These are phyloP conservation scores for Perodicticus potto DNA, from an alignment of 2,797 vertebrate genomes.

Conservation along the genomic window DNA sequence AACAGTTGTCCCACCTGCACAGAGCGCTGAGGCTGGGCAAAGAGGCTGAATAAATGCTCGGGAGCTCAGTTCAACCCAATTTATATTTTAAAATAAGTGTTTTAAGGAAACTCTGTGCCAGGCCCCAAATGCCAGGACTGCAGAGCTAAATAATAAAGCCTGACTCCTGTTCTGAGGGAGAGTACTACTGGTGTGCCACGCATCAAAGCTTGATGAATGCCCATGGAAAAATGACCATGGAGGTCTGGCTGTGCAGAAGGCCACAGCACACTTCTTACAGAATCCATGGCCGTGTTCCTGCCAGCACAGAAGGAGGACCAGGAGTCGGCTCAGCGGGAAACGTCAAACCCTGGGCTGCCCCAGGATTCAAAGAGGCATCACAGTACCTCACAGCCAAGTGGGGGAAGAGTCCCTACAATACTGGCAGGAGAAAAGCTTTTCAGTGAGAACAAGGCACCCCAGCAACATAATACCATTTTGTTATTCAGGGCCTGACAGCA, in stretches of 20 bases:
- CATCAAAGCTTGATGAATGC: background rate
- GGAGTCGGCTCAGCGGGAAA: background rate
- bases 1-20: background rate
- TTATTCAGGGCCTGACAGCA: slow-evolving; percentile 61
- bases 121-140: background rate
- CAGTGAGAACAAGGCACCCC: background rate
- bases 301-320: background rate
- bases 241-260: background rate
- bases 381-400: background rate
- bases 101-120: background rate
- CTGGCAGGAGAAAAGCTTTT: slow-evolving; percentile 30
- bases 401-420: background rate
- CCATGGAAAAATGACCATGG: background rate
- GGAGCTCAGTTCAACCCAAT: background rate
- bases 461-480: slow-evolving; percentile 12
- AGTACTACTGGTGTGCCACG: background rate
- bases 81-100: background rate
- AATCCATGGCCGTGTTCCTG: background rate
- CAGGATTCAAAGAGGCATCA: slow-evolving; percentile 12
- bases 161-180: background rate
- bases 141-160: background rate
- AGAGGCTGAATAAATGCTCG: background rate
- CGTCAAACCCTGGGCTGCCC: background rate
- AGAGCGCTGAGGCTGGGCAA: background rate
- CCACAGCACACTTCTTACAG: background rate